These are phyloP conservation scores for Leistus spinibarbis DNA, from an alignment of 2,888 invertebrate species.

Conservation along the genomic window DNA sequence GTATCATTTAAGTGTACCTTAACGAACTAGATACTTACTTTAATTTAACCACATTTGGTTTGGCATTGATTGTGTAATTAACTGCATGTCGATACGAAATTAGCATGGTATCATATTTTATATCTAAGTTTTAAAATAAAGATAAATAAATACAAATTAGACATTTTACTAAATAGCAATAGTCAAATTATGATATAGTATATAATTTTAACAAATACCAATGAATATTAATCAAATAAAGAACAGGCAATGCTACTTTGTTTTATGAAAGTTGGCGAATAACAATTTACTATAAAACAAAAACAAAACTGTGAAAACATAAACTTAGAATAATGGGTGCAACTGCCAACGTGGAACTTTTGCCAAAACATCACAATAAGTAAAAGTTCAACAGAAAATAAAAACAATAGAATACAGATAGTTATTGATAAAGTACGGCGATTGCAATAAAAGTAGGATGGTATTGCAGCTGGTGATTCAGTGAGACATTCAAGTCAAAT, in stretches of 20 bases:
- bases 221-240: not conserved
- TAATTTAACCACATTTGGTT: no score
- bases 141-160: no score
- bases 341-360: not conserved
- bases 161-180: no score
- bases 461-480: not conserved
- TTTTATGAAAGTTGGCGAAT: not conserved
- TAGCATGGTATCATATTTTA: no score
- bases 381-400: not conserved
- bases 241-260: not conserved
- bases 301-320: not conserved
- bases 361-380: not conserved
- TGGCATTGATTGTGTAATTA: no score
- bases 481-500: not conserved
- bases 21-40: no score
- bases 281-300: not conserved
- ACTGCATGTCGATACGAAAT: no score
- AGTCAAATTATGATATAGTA: not conserved
- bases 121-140: no score
- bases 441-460: not conserved
- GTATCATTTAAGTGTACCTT: no score
- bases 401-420: not conserved
- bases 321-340: not conserved
- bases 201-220: not conserved
- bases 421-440: not conserved